Conservation (phyloP, 2,797 vertebrate species). For the Champsocephalus gunnari region DNA sequence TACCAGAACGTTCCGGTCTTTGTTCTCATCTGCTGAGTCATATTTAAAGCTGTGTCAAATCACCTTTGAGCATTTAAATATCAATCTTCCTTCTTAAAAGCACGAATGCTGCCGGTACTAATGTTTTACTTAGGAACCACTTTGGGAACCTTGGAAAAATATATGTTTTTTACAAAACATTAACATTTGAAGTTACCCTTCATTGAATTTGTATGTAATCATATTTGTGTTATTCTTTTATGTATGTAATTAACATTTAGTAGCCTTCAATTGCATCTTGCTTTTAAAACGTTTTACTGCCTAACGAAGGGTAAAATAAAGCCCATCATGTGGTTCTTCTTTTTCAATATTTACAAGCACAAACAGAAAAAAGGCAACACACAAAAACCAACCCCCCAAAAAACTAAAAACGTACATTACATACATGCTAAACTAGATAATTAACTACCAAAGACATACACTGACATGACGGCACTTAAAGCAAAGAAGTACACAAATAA, state of each 20-base stretch:
- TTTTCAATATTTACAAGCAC: not conserved
- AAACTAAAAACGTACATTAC: no score
- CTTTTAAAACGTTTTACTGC: not conserved
- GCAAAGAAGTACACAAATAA: no score
- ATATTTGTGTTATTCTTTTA: not conserved
- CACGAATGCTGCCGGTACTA: not conserved
- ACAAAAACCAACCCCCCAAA: no score
- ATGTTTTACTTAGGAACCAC: slow-evolving; percentile 30
- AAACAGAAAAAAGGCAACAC: no score
- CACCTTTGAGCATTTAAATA: slow-evolving; percentile 33
- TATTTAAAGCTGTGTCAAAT: slow-evolving; percentile 32
- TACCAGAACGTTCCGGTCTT: slow-evolving; percentile 39
- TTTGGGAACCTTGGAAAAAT: slow-evolving; percentile 16
- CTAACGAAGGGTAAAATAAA: not conserved
- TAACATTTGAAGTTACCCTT: slow-evolving; percentile 6
- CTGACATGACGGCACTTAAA: no score
- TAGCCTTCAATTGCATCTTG: not conserved
- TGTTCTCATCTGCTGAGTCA: slow-evolving; percentile 40
- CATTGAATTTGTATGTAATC: not conserved
- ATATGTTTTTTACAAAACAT: not conserved
- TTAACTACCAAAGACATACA: no score
- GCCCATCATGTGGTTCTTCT: not conserved
- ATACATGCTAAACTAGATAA: no score
- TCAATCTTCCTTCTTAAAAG: slow-evolving; percentile 30
- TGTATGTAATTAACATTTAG: not conserved